These are phyloP conservation scores for Bombus vancouverensis DNA, from an alignment of 1,140 invertebrate genomes.

Conservation along the genomic window DNA sequence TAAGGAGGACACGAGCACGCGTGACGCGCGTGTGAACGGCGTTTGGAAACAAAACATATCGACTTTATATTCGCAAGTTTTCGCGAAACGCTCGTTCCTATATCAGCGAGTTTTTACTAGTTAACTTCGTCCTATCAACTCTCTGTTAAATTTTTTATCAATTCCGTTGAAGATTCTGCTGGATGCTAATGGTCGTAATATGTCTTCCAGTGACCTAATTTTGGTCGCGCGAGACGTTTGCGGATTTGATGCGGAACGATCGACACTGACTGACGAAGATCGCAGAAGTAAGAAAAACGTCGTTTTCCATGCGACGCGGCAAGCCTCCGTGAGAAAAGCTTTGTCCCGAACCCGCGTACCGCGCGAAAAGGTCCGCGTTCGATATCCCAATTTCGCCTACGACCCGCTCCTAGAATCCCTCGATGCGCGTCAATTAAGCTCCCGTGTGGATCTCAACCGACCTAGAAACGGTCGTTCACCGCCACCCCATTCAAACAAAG, in stretches of 20 bases:
- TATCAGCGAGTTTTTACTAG: not conserved
- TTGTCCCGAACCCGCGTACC: not conserved
- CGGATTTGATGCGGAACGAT: conserved; percentile 6
- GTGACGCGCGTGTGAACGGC: conserved; percentile 77
- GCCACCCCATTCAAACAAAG: conserved; percentile 24
- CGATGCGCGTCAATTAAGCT: conserved; percentile 24
- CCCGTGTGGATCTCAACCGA: not conserved
- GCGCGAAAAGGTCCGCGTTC: not conserved
- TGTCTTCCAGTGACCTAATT: conserved; percentile 24
- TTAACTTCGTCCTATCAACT: not conserved
- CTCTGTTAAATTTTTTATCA: not conserved
- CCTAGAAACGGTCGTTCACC: conserved; percentile 54
- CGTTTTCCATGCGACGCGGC: not conserved
- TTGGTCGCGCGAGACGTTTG: not conserved
- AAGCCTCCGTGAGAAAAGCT: not conserved
- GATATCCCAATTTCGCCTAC: conserved; percentile 1
- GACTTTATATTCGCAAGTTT: too few species aligned
- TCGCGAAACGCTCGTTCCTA: not conserved
- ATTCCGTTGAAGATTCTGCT: not conserved
- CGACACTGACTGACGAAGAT: not conserved
- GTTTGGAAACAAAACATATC: conserved; percentile 82
- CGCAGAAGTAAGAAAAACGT: not conserved
- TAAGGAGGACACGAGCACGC: conserved; percentile 56
- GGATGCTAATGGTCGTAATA: not conserved
- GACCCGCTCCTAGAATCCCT: conserved; percentile 30